phyloP scores from a whole-genome alignment of 2,888 invertebrate species.

The Xylophagus ater region DNA sequence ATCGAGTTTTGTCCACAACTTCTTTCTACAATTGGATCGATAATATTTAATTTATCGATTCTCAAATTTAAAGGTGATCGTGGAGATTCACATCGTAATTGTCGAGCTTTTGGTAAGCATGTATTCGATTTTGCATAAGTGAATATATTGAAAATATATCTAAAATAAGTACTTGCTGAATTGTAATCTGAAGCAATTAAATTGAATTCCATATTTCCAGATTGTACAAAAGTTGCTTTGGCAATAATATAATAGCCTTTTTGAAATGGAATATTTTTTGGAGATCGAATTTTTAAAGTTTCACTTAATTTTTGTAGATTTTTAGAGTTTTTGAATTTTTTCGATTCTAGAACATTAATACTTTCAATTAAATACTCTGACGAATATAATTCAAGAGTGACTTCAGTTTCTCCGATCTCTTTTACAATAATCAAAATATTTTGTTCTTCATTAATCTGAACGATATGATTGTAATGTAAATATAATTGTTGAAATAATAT shows the following conservation, averaged over 20 bases:
- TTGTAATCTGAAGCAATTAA: conserved; percentile 6
- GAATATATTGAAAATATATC: conserved; percentile 1
- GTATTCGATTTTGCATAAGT: background rate
- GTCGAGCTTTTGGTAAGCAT: conserved; percentile 10
- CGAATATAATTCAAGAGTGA: conserved; percentile 8
- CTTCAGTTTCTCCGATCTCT: background rate
- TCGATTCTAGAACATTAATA: conserved; percentile 6
- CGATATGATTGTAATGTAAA: conserved; percentile 9
- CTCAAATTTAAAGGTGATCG: conserved; percentile 1
- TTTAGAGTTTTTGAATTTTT: conserved; percentile 3
- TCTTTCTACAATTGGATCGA: conserved; percentile 9
- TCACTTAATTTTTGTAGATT: conserved; percentile 5
- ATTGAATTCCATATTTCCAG: conserved; percentile 3
- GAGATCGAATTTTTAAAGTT: conserved; percentile 3
- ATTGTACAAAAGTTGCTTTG: background rate
- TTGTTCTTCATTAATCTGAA: conserved; percentile 1
- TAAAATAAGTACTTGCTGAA: conserved; percentile 1
- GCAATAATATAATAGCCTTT: conserved; percentile 6
- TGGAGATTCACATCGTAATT: conserved; percentile 6
- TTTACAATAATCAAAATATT: conserved; percentile 7
- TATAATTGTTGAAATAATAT: conserved; percentile 4
- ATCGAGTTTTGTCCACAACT: conserved; percentile 11
- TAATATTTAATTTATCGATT: conserved; percentile 6
- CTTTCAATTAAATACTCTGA: conserved; percentile 5
- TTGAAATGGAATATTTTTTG: conserved; percentile 3